Evolutionary conservation across 1,140 invertebrate genomes (phyloP), one percentile per base, ranked within the genome.

Genomic region (Orussus abietinus): DNA sequence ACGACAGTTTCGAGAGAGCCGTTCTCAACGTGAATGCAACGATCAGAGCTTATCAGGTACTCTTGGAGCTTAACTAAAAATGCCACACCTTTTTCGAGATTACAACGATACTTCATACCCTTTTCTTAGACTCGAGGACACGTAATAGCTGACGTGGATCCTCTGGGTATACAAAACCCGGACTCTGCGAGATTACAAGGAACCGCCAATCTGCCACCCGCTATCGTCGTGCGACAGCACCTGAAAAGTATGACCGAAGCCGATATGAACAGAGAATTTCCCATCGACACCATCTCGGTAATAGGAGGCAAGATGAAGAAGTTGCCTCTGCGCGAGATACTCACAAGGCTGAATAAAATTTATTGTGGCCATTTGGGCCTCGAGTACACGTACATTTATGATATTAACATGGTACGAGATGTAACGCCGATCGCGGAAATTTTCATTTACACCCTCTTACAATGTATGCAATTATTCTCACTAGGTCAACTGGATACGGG

Each of bases 331-430:
- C 75, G 82, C 29, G 88, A 93, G 47, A 95, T 95, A 47, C 69
- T 92, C 21, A 66, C 64, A 3, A 77, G 90, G 13, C 68, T 95
- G 11, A 88, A 93, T 66, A 78, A 75, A 22, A 71, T 79, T 5
- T 84, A 84, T 51, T 85, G 82, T 38, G 69, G 77, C 4, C 75
- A 78, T 30, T 77, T 85, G 25, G 92, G 91, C n/a, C 77, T 90
- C 3, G 91, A 95, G 60, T 94, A 88, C 60, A 92, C 90, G 81
- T 89, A 90, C 58, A 81, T 93, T 44, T 86, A 86, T 45, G 86
- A 87, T 52, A 66, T 82, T 33, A 82, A 85, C 47, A 38, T 35
- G 44, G 33, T 19, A 22, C 30, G 38, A 41, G n/a, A 5, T 28
- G 4, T 4, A 6, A 26, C 25, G 7, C 25, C 7, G 7, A n/a